A percentile compares a stretch with the other conserved stretches of the same genome.
Conservation (phyloP, 1,140 invertebrate species). For the Aradophagus sp. region DNA sequence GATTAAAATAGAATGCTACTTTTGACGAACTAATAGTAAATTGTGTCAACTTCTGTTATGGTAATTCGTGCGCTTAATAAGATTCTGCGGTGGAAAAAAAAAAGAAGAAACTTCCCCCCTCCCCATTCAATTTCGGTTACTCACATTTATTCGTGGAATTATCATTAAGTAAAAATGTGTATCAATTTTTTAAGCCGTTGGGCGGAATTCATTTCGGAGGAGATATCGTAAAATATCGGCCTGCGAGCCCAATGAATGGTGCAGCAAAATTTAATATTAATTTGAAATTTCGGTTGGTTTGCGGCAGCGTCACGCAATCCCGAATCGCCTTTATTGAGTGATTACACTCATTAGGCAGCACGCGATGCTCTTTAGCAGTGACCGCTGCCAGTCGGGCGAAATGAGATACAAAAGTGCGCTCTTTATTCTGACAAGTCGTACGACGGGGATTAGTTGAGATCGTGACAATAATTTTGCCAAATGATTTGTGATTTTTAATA, state of each 20-base stretch:
- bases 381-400: constrained; percentile 38
- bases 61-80: constrained; percentile 2
- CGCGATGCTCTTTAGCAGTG: constrained; percentile 68
- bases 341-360: constrained; percentile 74
- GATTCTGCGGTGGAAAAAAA: too few species aligned
- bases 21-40: constrained; percentile 35
- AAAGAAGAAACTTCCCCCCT: too few species aligned
- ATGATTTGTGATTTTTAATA: too few species aligned
- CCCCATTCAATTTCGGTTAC: too few species aligned
- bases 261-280: constrained; percentile 71
- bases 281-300: constrained; percentile 57
- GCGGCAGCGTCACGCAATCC: constrained; percentile 68
- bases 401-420: constrained; percentile 39
- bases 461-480: too few species aligned
- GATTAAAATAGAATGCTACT: constrained; percentile 34
- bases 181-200: too few species aligned
- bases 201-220: too few species aligned
- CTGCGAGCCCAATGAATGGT: constrained; percentile 11
- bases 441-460: constrained; percentile 17
- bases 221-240: constrained; percentile 3
- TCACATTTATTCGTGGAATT: too few species aligned
- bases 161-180: too few species aligned
- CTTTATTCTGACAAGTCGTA: constrained; percentile 13
- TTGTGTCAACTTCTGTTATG: constrained; percentile 30
- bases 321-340: constrained; percentile 71